A percentile compares a stretch with the other conserved stretches of the same genome.
Evolutionary conservation across 2,888 invertebrate genomes (phyloP).

Genomic region (Rhamphomyia laevipes): DNA sequence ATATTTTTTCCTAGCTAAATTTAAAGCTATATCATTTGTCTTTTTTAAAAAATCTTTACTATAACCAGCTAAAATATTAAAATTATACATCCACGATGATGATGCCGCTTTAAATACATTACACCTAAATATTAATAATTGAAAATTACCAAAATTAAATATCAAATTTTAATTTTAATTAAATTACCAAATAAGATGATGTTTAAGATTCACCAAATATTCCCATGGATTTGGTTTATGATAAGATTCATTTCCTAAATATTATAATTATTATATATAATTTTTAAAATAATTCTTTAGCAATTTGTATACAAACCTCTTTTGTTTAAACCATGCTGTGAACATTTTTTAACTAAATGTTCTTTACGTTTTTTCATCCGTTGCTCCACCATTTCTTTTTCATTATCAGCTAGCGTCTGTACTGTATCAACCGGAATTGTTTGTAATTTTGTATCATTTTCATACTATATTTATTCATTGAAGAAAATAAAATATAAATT

Average conservation of each 20-base stretch:
- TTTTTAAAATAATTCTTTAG: too few relatives aligned
- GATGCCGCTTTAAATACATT: slow-evolving; percentile 75
- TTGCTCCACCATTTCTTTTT: slow-evolving; percentile 34
- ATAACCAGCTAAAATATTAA: slow-evolving; percentile 75
- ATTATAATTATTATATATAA: not conserved
- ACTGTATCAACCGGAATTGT: slow-evolving; percentile 34
- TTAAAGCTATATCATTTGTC: slow-evolving; percentile 65
- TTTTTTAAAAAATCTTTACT: slow-evolving; percentile 62
- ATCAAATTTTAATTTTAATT: not conserved
- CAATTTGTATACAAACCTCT: slow-evolving; percentile 22
- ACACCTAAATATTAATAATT: slow-evolving; percentile 43
- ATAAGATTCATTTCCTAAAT: slow-evolving; percentile 34
- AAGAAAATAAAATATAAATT: too few relatives aligned
- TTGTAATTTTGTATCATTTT: slow-evolving; percentile 35
- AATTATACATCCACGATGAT: slow-evolving; percentile 89
- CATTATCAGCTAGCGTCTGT: slow-evolving; percentile 31
- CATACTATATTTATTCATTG: slow-evolving; percentile 21
- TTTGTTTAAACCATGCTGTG: slow-evolving; percentile 33
- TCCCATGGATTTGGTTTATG: slow-evolving; percentile 72
- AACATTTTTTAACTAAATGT: slow-evolving; percentile 33
- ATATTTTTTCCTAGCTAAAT: slow-evolving; percentile 66
- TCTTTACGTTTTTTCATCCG: slow-evolving; percentile 36
- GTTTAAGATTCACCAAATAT: slow-evolving; percentile 66
- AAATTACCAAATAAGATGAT: slow-evolving; percentile 63
- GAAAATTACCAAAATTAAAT: not conserved